Evolutionary conservation across 2,797 vertebrate genomes (phyloP), one percentile per base, ranked within the genome.

Genomic region (Masticophis lateralis): DNA sequence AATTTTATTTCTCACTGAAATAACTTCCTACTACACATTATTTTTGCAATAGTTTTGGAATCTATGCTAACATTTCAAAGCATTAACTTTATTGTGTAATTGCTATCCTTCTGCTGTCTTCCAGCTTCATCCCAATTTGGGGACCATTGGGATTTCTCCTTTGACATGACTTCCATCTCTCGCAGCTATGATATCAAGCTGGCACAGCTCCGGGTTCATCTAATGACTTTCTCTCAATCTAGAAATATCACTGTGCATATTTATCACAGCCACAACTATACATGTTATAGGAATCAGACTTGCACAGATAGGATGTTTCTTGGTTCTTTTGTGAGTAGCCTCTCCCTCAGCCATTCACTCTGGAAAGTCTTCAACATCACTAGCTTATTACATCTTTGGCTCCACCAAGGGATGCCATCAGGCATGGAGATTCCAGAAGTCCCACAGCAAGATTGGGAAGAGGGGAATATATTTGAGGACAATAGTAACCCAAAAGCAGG

Each of bases 111-210:
- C 28, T 93, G 43, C 55, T 91, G 47, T 92, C 59, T 66, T 95
- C 1, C 95, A 99, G 99, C 97, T 90, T 98, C 96, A 86, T 91
- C 97, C 93, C 98, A 98, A 96, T 95, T 94, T 2, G 98, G 97
- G 9, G 96, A 98, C 53, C 97, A 95, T 92, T 99, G 98, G 98
- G 97, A 94, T 0, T 94, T 99, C 79, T 98, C 97, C 2, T 99
- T 99, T 86, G 99, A 99, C 97, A 98, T 98, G 98, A 98, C 98
- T 3, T 98, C 98, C 22, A 95, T 99, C 22, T 98, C 98, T n/a
- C 93, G 97, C 3, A 96, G 95, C 60, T 98, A 98, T 66, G 96
- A 98, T 28, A 96, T 99, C 91, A 98, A 97, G 7, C 96, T 98
- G 94, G 98, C 98, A 0, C 98, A 99, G 92, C 98, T 99, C 63